phyloP scores from a whole-genome alignment of 1,140 invertebrate genomes.

The Gryllus bimaculatus region DNA sequence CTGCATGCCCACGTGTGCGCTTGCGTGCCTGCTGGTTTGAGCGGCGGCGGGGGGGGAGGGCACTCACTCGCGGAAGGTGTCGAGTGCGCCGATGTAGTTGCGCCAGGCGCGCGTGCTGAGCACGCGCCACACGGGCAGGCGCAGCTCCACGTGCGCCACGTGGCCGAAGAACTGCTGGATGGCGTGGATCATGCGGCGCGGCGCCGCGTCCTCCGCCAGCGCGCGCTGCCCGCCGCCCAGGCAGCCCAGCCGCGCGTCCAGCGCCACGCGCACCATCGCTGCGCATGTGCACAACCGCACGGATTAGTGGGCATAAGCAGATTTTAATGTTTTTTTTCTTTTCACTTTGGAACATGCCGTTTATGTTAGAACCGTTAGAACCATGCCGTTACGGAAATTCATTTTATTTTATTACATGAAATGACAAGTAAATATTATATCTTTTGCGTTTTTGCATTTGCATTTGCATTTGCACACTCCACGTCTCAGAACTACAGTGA shows the following conservation, averaged over 20 bases:
- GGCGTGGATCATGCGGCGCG: conserved; percentile 31
- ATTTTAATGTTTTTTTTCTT: too few relatives aligned
- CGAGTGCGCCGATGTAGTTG: conserved; percentile 38
- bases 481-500: too few relatives aligned
- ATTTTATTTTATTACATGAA: neutral
- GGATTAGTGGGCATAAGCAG: too few relatives aligned
- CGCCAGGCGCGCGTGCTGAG: conserved; percentile 45
- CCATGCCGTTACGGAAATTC: neutral
- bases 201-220: conserved; percentile 26
- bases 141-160: conserved; percentile 39
- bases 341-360: too few relatives aligned
- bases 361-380: too few relatives aligned
- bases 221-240: conserved; percentile 24
- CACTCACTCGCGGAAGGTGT: conserved; percentile 31
- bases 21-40: neutral
- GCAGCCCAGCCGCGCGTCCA: conserved; percentile 35
- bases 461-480: too few relatives aligned
- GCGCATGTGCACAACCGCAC: too few relatives aligned
- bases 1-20: neutral
- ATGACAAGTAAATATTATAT: too few relatives aligned
- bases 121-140: conserved; percentile 51
- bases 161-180: conserved; percentile 31
- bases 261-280: conserved; percentile 34
- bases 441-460: too few relatives aligned
- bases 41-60: conserved; percentile 14